Evolutionary conservation across 2,888 invertebrate genomes (phyloP), one percentile per base, ranked within the genome.

Genomic region (Helicoverpa assulta): DNA sequence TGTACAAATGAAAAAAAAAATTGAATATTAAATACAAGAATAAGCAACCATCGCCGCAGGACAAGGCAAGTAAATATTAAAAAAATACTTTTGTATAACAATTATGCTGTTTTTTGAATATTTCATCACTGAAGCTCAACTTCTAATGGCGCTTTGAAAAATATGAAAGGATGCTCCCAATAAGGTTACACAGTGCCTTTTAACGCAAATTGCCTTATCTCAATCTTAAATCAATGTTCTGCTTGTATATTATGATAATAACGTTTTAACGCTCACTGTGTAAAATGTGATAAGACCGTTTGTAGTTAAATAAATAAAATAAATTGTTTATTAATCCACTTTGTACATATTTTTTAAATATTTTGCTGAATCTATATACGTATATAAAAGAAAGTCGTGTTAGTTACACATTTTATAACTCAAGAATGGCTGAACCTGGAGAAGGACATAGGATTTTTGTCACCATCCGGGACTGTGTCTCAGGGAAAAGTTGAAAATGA

Each of bases 161-260:
- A 88, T 87, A 86, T 89, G 80, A 88, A 89, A 90, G 83, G 85
- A 85, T 89, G 78, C 77, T 71, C 74, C 76, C 86, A 87, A 91
- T 91, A 86, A 88, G 80, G 87, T 90, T 89, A 83, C 80, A 84
- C 81, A 84, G 84, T 85, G 82, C 85, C 89, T 91, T 90, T 89
- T 88, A 88, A 85, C 84, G 82, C 65, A 88, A 89, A 91, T 89
- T 88, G 86, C 77, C 73, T 90, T 88, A 88, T 84, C 78, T 86
- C 79, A 82, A 82, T 76, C 83, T 82, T 84, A 84, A 87, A 86
- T 85, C 76, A 76, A 80, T 82, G 74, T 81, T 75, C 78, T 72
- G 73, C 47, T 55, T 53, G 63, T 66, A 76, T 77, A 82, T 81
- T 80, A 85, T 76, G 73, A 76, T 82, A 78, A 81, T 69, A 68